phyloP scores from a whole-genome alignment of 2,113 vertebrate species.

The Equus quagga region DNA sequence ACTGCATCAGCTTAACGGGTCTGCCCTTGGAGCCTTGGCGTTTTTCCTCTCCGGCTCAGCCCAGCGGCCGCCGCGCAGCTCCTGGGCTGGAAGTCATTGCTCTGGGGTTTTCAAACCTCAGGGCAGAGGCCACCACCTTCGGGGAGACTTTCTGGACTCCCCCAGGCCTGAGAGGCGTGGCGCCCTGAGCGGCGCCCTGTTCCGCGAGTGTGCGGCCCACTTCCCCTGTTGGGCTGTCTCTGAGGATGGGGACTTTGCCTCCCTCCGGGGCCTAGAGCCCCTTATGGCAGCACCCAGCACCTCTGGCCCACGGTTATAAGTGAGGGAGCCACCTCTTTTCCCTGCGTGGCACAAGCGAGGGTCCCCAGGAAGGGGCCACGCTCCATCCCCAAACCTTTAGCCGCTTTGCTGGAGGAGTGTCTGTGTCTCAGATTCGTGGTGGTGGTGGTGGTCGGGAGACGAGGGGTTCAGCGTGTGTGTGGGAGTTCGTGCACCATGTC shows the following conservation, averaged over 20 bases:
- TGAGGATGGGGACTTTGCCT: background rate
- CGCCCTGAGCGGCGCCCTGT: background rate
- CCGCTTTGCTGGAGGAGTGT: background rate
- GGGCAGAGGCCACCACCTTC: background rate
- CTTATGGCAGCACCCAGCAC: fast-evolving
- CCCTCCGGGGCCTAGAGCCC: background rate
- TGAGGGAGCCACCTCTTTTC: background rate
- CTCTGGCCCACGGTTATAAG: background rate
- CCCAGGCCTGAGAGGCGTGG: background rate
- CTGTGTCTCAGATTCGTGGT: background rate
- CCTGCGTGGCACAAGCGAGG: background rate
- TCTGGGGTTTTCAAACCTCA: background rate
- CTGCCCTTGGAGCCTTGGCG: background rate
- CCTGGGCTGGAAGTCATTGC: background rate
- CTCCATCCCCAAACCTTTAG: background rate
- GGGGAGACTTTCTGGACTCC: background rate
- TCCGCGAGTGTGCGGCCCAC: background rate
- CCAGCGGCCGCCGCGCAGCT: fast-evolving
- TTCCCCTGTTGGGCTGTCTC: background rate
- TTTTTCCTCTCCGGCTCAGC: background rate
- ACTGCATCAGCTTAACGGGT: background rate
- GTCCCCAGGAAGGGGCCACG: background rate
- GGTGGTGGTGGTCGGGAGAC: background rate
- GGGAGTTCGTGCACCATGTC: background rate
- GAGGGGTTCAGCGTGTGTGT: background rate